phyloP scores from a whole-genome alignment of 1,140 invertebrate species.

The Anthonomus grandis region DNA sequence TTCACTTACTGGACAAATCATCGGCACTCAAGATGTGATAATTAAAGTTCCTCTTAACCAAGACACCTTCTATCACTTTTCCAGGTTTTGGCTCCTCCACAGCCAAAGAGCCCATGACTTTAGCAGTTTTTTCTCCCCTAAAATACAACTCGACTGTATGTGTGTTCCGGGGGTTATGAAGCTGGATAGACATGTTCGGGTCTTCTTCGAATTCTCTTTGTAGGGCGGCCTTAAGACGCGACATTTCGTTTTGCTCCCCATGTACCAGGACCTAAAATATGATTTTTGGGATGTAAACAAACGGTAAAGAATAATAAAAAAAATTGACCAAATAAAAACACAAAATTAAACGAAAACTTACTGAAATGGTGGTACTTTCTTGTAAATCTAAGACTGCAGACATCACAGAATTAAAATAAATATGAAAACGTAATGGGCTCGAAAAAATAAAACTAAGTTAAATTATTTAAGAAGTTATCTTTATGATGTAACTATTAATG shows the following conservation, averaged over 20 bases:
- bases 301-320: not conserved
- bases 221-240: conserved; percentile 87
- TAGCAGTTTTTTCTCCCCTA: conserved; percentile 95
- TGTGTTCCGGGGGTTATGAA: conserved; percentile 96
- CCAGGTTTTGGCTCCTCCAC: conserved; percentile 76
- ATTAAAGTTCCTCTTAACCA: conserved; percentile 98
- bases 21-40: conserved; percentile 91
- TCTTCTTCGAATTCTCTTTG: conserved; percentile 93
- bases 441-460: no score
- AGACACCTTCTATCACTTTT: conserved; percentile 81
- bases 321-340: no score
- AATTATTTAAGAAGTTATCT: no score
- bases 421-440: no score
- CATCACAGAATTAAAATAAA: no score
- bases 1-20: conserved; percentile 79
- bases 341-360: no score
- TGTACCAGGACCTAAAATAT: conserved; percentile 81
- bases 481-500: no score
- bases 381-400: no score
- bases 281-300: not conserved
- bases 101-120: conserved; percentile 92
- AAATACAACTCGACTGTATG: conserved; percentile 91
- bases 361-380: no score
- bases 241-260: conserved; percentile 99
- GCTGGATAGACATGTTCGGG: conserved; percentile 78